Evolutionary conservation across 2,797 vertebrate genomes (phyloP).

Genomic region (Apogon talboti): DNA sequence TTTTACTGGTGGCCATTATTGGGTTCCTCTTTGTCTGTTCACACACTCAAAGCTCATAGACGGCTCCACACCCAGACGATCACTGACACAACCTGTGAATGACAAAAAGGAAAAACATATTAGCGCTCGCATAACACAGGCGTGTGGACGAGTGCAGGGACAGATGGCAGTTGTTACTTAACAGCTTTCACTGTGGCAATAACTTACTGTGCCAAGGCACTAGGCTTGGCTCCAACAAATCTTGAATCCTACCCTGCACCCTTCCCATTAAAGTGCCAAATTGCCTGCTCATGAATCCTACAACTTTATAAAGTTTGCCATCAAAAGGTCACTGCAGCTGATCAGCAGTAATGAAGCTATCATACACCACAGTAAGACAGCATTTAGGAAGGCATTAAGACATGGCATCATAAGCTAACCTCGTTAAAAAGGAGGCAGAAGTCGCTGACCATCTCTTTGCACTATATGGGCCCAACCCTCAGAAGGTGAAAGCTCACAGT

Average conservation of each 20-base stretch:
- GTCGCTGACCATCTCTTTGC: conserved; percentile 50
- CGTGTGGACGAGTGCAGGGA: conserved; percentile 22
- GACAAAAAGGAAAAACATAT: conserved; percentile 45
- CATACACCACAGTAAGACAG: conserved; percentile 39
- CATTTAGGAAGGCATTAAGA: conserved; percentile 70
- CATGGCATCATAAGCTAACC: conserved; percentile 40
- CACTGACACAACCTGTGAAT: conserved; percentile 68
- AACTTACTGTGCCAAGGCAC: conserved; percentile 57
- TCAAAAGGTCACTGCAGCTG: conserved; percentile 69
- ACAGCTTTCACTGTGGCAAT: conserved; percentile 52
- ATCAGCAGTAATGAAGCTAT: conserved; percentile 70
- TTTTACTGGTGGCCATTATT: conserved; percentile 93
- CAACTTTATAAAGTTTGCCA: conserved; percentile 71
- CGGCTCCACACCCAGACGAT: conserved; percentile 33
- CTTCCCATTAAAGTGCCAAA: conserved; percentile 70
- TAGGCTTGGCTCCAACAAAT: conserved; percentile 70
- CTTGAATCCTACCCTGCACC: conserved; percentile 53
- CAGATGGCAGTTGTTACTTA: conserved; percentile 66
- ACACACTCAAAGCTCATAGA: conserved; percentile 41
- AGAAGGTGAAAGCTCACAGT: conserved; percentile 51
- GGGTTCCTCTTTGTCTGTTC: conserved; percentile 45
- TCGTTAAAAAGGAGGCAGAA: conserved; percentile 49
- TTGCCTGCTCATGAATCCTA: conserved; percentile 70
- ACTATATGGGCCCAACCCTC: conserved; percentile 40
- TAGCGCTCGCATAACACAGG: conserved; percentile 2